phyloP scores from a whole-genome alignment of 53 echinoderm and acorn worm species.

The Henricia sp. region DNA sequence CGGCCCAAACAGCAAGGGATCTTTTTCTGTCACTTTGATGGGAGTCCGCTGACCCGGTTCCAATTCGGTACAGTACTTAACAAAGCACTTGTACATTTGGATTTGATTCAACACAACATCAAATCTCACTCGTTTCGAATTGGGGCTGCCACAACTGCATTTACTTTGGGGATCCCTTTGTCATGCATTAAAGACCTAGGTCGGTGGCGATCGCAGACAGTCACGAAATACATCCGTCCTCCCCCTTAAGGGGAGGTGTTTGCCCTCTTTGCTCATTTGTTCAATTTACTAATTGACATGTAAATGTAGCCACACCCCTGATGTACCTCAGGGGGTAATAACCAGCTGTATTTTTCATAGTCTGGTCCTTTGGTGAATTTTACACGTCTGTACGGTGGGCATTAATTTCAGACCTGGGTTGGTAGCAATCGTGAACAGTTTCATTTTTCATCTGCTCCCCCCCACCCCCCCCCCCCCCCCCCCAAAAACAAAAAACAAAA shows the following conservation, averaged over 20 bases:
- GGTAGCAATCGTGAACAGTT: too few relatives aligned
- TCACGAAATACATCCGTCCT: not conserved
- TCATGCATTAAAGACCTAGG: not conserved
- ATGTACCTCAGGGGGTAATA: not conserved
- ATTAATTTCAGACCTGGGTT: too few relatives aligned
- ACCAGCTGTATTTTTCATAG: not conserved
- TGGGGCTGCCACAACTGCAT: conserved; percentile 1
- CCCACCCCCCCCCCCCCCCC: too few relatives aligned
- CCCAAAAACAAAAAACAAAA: too few relatives aligned
- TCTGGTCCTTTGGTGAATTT: not conserved
- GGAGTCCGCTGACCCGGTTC: not conserved
- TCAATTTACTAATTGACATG: not conserved
- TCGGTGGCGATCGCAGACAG: conserved; percentile 7
- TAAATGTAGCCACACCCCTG: not conserved
- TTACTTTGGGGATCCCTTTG: not conserved
- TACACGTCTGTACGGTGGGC: too few relatives aligned
- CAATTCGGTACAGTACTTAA: conserved; percentile 4
- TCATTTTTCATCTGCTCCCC: too few relatives aligned
- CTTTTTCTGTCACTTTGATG: conserved; percentile 10
- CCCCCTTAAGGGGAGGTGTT: too few relatives aligned
- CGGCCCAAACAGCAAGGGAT: not conserved
- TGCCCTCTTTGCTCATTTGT: not conserved
- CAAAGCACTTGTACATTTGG: not conserved
- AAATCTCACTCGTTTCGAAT: conserved; percentile 7
- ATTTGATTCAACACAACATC: not conserved